Evolutionary conservation across 2,797 vertebrate genomes (phyloP).

Genomic region (Nasua narica): DNA sequence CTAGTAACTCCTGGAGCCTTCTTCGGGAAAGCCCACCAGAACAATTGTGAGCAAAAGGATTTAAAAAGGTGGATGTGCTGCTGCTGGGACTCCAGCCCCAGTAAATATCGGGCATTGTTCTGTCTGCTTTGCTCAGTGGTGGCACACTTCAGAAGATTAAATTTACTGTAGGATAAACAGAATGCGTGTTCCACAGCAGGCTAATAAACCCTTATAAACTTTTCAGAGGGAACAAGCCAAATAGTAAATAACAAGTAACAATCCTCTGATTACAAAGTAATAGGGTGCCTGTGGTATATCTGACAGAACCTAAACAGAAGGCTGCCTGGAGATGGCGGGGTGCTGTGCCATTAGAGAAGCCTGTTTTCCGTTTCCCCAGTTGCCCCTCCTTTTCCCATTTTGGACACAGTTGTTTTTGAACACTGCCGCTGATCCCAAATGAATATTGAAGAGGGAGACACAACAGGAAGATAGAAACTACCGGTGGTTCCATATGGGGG

Average conservation of each 20-base stretch:
- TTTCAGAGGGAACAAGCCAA: conserved; percentile 52
- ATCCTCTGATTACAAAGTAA: conserved; percentile 57
- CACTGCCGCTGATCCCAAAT: conserved; percentile 42
- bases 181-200: conserved; percentile 51
- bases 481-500: conserved; percentile 10
- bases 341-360: conserved; percentile 43
- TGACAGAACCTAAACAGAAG: conserved; percentile 31
- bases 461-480: conserved; percentile 62
- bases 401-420: conserved; percentile 53
- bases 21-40: conserved; percentile 35
- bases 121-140: conserved; percentile 25
- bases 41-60: conserved; percentile 53
- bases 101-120: conserved; percentile 32
- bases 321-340: background rate
- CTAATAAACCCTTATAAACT: conserved; percentile 63
- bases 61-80: conserved; percentile 51
- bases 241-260: conserved; percentile 67
- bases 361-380: background rate
- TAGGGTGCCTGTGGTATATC: background rate
- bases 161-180: conserved; percentile 75
- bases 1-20: background rate
- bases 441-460: conserved; percentile 53
- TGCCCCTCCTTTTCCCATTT: conserved; percentile 65
- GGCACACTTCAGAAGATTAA: conserved; percentile 69
- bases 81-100: background rate